Percentiles rank a stretch among this genome's conserved stretches.
Evolutionary conservation across 2,797 vertebrate genomes (phyloP).

Genomic region (Poecilia picta): DNA sequence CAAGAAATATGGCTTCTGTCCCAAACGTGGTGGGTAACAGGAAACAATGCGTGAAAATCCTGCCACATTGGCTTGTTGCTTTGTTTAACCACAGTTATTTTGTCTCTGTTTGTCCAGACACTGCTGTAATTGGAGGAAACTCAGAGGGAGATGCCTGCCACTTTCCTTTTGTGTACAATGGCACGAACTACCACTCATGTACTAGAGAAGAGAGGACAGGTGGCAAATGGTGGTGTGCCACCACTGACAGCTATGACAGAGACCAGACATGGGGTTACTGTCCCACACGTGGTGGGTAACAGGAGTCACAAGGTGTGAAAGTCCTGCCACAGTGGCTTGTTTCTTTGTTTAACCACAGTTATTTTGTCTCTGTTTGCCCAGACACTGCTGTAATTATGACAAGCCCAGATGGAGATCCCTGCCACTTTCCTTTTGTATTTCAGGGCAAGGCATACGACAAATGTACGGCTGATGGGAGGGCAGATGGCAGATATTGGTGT

Average conservation of each 20-base stretch:
- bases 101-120: conserved; percentile 76
- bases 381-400: conserved; percentile 88
- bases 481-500: conserved; percentile 93
- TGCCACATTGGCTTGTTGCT: no score
- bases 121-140: conserved; percentile 89
- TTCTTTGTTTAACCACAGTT: no score
- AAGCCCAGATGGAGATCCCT: conserved; percentile 90
- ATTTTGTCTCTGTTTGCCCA: conserved; percentile 33
- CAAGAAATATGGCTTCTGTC: no score
- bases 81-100: no score
- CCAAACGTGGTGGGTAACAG: no score
- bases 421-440: conserved; percentile 93
- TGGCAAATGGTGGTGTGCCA: conserved; percentile 91
- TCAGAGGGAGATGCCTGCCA: conserved; percentile 89
- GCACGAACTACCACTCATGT: conserved; percentile 83
- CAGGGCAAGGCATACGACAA: conserved; percentile 80
- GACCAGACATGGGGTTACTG: conserved; percentile 88
- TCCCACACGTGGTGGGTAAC: no score
- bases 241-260: conserved; percentile 86
- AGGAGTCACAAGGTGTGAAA: no score
- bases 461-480: conserved; percentile 89
- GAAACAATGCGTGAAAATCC: no score
- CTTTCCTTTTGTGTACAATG: conserved; percentile 93
- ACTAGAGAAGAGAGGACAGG: conserved; percentile 90
- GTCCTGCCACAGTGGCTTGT: no score